phyloP scores from a whole-genome alignment of 2,888 invertebrate species.

The Eucera pruinosa region DNA sequence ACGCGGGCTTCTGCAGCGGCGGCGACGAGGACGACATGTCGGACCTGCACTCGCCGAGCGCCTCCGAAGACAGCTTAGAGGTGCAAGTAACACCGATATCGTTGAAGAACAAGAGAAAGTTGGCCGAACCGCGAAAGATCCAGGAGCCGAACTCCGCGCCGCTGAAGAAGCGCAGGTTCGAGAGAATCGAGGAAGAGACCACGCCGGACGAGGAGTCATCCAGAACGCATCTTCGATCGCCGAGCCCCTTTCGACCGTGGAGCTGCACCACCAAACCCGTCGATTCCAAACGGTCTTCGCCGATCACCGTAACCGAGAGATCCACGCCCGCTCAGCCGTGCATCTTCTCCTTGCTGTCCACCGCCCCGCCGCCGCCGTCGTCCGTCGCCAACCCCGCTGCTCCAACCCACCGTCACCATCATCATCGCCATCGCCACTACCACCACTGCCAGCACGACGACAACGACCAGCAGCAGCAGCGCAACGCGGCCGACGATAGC shows the following conservation, averaged over 20 bases:
- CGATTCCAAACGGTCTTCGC: constrained; percentile 50
- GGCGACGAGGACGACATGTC: constrained; percentile 87
- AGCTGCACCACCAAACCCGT: constrained; percentile 80
- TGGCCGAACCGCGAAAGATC: constrained; percentile 88
- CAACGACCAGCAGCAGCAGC: background rate
- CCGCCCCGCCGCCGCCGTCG: background rate
- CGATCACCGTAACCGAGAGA: background rate
- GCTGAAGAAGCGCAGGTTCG: constrained; percentile 87
- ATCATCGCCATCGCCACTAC: background rate
- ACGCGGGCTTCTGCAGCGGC: constrained; percentile 91
- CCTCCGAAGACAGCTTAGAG: constrained; percentile 88
- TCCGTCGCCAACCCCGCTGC: background rate
- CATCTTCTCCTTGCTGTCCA: background rate
- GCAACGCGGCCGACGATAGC: background rate
- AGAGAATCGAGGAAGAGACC: constrained; percentile 73
- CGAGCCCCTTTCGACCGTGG: constrained; percentile 89
- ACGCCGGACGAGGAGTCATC: constrained; percentile 73
- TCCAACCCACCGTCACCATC: background rate
- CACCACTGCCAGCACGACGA: background rate
- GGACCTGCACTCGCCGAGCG: constrained; percentile 87
- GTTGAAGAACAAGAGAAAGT: constrained; percentile 88
- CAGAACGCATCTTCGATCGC: constrained; percentile 79
- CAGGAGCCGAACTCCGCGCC: constrained; percentile 86
- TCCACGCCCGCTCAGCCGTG: background rate
- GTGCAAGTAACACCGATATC: constrained; percentile 87